Evolutionary conservation across 2,113 vertebrate genomes (phyloP), one percentile per base, ranked within the genome.

Genomic region (Castor canadensis): DNA sequence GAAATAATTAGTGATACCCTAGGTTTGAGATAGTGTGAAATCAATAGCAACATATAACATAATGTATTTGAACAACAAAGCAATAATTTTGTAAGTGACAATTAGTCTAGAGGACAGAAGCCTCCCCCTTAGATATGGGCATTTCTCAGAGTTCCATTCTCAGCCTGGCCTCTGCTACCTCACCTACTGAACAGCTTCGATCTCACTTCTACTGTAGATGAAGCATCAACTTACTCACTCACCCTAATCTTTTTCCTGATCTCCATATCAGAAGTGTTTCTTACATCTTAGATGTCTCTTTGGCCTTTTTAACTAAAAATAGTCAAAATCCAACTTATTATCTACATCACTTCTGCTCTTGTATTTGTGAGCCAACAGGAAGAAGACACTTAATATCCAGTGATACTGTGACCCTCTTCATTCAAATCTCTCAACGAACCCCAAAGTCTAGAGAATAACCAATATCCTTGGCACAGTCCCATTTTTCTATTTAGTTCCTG

Each of bases 1-100:
- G 35, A 93, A 87, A 79, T 85, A 82, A 96, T 90, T 75, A 89
- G 40, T 84, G 62, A 81, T 35, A 72, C 56, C 26, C 49, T 87
- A 87, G 79, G 85, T n/a, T 8, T 5, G 24, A 58, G 16, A 94
- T 22, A 85, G 47, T 45, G 38, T 82, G 86, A 86, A 84, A 89
- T 69, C 64, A 91, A 88, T n/a, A 89, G 64, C 72, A 77, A 82
- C 28, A 84, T 40, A 52, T 9, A 73, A 93, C 38, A 86, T 45
- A 96, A 76, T 87, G 49, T n/a, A 91, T 38, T 30, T 49, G n/a
- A 72, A 84, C 54, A 85, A 32, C 32, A 62, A 84, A 12, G 22
- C 35, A 30, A 38, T 49, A 17, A n/a, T 35, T 32, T 77, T 77
- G 47, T 4, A 56, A 64, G 38, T 30, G 67, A 58, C 32, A 45